Evolutionary conservation across 2,888 invertebrate genomes (phyloP).

Genomic region (Eupithecia inturbata): DNA sequence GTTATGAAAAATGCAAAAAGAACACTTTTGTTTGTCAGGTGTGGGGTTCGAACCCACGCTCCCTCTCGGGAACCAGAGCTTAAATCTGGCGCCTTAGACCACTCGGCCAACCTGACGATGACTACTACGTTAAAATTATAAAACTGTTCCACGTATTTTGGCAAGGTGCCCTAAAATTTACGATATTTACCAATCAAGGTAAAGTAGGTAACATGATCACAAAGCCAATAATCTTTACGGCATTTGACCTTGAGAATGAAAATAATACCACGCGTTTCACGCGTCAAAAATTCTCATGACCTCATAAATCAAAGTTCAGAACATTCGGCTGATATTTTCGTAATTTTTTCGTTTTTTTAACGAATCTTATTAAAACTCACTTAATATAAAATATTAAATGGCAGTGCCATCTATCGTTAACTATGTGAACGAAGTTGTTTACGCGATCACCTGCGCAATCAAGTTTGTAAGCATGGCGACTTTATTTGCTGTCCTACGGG

Average conservation of each 20-base stretch:
- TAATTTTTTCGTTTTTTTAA: neutral
- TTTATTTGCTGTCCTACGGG: neutral
- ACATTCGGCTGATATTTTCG: neutral
- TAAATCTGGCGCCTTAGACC: slow-evolving; percentile 94
- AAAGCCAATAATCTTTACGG: neutral
- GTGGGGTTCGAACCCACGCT: slow-evolving; percentile 94
- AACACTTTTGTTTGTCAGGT: slow-evolving; percentile 81
- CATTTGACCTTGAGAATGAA: neutral
- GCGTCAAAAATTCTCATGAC: too few species aligned
- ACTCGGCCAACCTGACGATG: slow-evolving; percentile 90
- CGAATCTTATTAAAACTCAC: neutral
- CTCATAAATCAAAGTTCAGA: neutral
- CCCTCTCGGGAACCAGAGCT: slow-evolving; percentile 92
- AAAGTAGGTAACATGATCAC: neutral
- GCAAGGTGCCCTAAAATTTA: slow-evolving; percentile 34
- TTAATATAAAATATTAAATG: neutral
- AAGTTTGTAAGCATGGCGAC: neutral
- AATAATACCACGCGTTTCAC: neutral
- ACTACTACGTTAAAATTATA: slow-evolving; percentile 33
- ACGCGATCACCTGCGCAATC: neutral
- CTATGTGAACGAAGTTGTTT: neutral
- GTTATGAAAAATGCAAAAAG: neutral
- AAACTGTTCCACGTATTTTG: slow-evolving; percentile 16
- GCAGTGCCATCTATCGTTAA: slow-evolving; percentile 17
- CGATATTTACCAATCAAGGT: neutral